Evolutionary conservation across 2,888 invertebrate genomes (phyloP).

Genomic region (Drosophila formosana): DNA sequence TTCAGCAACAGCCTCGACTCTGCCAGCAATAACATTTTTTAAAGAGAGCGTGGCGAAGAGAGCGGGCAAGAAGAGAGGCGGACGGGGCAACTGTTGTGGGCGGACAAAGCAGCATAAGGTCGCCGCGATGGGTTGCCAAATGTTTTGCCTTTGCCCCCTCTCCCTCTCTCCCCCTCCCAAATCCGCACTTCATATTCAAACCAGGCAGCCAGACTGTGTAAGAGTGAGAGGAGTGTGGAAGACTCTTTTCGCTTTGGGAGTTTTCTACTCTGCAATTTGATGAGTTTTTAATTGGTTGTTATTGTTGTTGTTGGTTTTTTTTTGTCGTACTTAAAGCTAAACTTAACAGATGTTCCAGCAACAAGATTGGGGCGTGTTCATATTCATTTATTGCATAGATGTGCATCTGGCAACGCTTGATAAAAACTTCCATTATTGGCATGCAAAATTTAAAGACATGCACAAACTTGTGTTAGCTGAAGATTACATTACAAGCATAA

Average conservation of each 20-base stretch:
- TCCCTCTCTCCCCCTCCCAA: neutral
- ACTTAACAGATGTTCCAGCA: slow-evolving; percentile 13
- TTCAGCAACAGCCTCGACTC: slow-evolving; percentile 41
- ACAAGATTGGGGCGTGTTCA: neutral
- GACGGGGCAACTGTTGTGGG: neutral
- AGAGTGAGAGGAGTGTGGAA: neutral
- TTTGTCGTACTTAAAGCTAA: slow-evolving; percentile 16
- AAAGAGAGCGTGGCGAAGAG: slow-evolving; percentile 23
- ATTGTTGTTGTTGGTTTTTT: slow-evolving; percentile 22
- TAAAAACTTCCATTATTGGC: neutral
- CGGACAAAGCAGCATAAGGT: slow-evolving; percentile 41
- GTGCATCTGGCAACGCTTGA: slow-evolving; percentile 11
- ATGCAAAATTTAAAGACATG: no score
- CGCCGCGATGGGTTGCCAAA: slow-evolving; percentile 51
- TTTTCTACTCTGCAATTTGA: slow-evolving; percentile 48
- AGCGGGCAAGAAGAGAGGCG: neutral
- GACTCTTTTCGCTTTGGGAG: slow-evolving; percentile 38
- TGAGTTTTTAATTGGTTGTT: slow-evolving; percentile 61
- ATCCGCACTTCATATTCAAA: neutral
- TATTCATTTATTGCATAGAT: slow-evolving; percentile 10
- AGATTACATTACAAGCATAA: neutral
- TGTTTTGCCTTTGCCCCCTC: slow-evolving; percentile 37
- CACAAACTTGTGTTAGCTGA: no score
- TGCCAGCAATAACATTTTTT: slow-evolving; percentile 26
- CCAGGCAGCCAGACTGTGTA: slow-evolving; percentile 12